Evolutionary conservation across 1,140 invertebrate genomes (phyloP), one percentile per base, ranked within the genome.

Genomic region (Arctopsyche grandis): DNA sequence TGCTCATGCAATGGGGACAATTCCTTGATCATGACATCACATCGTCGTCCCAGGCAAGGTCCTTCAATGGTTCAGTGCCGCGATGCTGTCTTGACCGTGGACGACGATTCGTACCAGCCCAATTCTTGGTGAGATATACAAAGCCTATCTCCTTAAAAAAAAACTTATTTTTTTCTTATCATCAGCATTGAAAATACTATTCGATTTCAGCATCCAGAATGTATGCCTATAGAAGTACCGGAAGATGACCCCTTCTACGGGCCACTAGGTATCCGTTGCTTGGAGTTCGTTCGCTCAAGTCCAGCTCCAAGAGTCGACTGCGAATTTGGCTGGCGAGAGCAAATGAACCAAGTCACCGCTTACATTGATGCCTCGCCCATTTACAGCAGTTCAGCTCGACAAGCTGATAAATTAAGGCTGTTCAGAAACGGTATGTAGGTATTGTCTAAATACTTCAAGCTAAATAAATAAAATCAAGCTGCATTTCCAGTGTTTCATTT

Each of bases 291-390:
- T 10, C 88, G 94, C 26, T 94, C 93, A 9, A 91, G 92, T 4
- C 90, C 93, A 0, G 92, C 93, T 0, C 92, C 93, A 19, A 88
- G 91, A 4, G 90, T 93, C 22, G 90, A 93, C 83, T 94, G 93
- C 81, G 89, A 91, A 14, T 88, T 94, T 5, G 93, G 93, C 0
- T 91, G 92, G 85, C 86, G 93, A 1, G 93, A 94, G 81, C 93
- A 94, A 85, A 90, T 94, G 46, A 92, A 94, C 81, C 94, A 95
- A 85, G 91, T 97, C 12, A 98, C 97, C 0, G 93, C 96, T 3
- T 99, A 91, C 84, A 91, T 99, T 16, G 98, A 99, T 84, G 97
- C 91, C 0, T 99, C 97, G 0, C 94, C 93, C 26, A 91, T 99
- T 9, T 99, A 99, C 85, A 96, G 96, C 58, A 98, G 94, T 85